A percentile compares a stretch with the other conserved stretches of the same genome.
These are phyloP conservation scores for Delphinus delphis DNA, from an alignment of 2,113 vertebrate species.

Conservation along the genomic window DNA sequence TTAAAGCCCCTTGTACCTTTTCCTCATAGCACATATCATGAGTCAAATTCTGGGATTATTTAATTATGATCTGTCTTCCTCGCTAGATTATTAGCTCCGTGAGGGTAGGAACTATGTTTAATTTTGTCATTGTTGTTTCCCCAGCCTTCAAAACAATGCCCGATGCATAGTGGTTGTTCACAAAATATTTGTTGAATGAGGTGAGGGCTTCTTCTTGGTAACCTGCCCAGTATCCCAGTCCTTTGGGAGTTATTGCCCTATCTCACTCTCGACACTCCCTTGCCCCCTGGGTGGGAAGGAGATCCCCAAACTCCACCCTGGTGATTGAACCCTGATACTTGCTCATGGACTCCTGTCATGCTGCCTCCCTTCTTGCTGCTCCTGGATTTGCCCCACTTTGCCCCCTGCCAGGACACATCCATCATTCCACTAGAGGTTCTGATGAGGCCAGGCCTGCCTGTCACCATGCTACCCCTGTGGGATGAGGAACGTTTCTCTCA, in stretches of 20 bases:
- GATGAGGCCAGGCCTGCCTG: background rate
- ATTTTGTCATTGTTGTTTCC: background rate
- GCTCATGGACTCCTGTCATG: background rate
- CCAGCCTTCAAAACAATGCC: background rate
- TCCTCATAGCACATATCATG: background rate
- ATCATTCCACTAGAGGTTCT: background rate
- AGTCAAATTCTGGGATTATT: background rate
- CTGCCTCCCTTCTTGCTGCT: background rate
- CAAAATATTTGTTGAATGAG: background rate
- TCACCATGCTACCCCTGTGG: accelerated
- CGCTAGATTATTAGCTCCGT: background rate
- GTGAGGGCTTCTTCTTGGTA: background rate
- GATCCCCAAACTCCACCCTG: background rate
- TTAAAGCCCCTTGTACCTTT: background rate
- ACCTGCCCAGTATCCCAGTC: background rate
- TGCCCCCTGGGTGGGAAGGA: background rate
- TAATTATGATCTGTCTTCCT: background rate
- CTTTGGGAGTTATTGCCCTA: background rate
- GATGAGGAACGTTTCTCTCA: background rate
- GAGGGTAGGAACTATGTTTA: background rate
- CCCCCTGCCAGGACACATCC: background rate
- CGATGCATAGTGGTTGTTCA: accelerated
- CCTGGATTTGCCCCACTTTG: background rate
- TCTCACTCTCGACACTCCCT: background rate
- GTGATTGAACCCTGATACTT: background rate